These are phyloP conservation scores for Cephalopterus ornatus DNA, from an alignment of 2,113 vertebrate species.

Conservation along the genomic window DNA sequence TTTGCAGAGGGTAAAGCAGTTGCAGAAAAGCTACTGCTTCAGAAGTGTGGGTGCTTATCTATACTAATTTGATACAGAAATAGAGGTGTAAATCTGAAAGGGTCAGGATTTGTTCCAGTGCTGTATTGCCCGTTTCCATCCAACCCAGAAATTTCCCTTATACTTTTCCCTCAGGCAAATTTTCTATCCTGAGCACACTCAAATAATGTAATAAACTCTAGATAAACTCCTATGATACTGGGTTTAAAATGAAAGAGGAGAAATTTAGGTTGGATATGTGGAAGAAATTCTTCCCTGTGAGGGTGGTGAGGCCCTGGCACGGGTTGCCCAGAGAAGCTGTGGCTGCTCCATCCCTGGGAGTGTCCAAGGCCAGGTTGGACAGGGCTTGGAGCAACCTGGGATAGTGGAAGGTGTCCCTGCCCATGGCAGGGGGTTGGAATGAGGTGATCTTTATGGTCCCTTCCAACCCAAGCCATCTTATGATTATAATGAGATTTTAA, in stretches of 20 bases:
- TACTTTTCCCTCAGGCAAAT: background rate
- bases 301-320: accelerated
- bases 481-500: background rate
- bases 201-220: background rate
- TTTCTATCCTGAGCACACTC: background rate
- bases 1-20: background rate
- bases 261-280: background rate
- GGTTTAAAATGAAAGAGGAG: background rate
- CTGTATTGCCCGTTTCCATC: background rate
- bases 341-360: background rate
- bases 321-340: background rate
- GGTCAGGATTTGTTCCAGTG: background rate
- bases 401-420: background rate
- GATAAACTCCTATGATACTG: background rate
- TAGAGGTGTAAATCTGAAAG: background rate
- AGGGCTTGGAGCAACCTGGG: accelerated
- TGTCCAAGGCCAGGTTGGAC: accelerated
- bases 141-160: background rate
- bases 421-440: background rate
- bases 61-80: background rate
- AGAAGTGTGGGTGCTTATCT: background rate
- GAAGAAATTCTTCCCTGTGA: background rate
- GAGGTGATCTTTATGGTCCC: background rate
- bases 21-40: background rate
- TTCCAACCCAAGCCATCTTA: background rate